Percentiles rank a stretch among this genome's conserved stretches.
Conservation (phyloP, 1,140 invertebrate species). For the Pygmarrhopalites habei region DNA sequence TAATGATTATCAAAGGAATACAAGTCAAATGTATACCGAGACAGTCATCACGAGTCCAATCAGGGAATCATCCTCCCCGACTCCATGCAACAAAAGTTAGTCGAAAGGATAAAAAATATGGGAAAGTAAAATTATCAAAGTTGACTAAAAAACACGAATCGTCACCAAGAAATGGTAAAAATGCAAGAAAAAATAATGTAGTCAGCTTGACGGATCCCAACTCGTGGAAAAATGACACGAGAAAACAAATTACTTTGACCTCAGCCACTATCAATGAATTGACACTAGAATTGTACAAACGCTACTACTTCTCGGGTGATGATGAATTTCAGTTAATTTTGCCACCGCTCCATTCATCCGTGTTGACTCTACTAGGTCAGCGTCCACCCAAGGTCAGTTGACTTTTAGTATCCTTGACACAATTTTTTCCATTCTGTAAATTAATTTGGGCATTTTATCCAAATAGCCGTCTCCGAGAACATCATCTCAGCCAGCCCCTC, state of each 20-base stretch:
- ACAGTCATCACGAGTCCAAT: background rate
- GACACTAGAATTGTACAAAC: slow-evolving; percentile 14
- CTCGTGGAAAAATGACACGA: too few species aligned
- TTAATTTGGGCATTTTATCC: background rate
- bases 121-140: background rate
- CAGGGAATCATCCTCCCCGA: too few species aligned
- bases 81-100: background rate
- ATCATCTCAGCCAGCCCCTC: background rate
- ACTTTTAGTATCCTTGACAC: too few species aligned
- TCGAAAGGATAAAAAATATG: too few species aligned
- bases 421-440: too few species aligned
- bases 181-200: background rate
- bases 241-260: too few species aligned
- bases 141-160: background rate
- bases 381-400: too few species aligned
- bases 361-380: slow-evolving; percentile 34
- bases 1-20: background rate
- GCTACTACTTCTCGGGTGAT: slow-evolving; percentile 7
- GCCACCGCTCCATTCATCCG: slow-evolving; percentile 34
- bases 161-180: background rate
- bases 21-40: background rate
- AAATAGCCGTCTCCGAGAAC: background rate
- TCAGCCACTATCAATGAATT: slow-evolving; percentile 5
- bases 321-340: slow-evolving; percentile 27
- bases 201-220: background rate